Evolutionary conservation across 2,888 invertebrate genomes (phyloP), one percentile per base, ranked within the genome.

Genomic region (Selenia dentaria): DNA sequence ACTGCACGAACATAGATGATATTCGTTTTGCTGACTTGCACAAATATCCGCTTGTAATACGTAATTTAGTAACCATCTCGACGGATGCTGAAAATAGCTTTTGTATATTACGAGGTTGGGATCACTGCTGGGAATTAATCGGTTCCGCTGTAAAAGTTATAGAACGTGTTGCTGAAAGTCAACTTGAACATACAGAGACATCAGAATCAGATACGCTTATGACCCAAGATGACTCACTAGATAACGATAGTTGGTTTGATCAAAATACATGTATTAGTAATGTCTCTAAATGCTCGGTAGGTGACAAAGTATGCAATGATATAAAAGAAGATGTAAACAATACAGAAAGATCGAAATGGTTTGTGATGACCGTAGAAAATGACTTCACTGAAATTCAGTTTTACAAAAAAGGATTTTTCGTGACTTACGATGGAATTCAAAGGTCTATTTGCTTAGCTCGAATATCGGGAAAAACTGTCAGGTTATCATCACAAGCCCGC

Each of bases 361-460:
- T 92, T 58, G 77, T 92, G 47, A 84, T 93, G 74, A 89, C 77
- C 28, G 55, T 93, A 26, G 91, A 92, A 74, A 81, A 91, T 43
- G 91, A 91, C 67, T 92, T 93, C 65, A 73, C 68, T 10, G 91
- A 91, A 64, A 79, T 93, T 33, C 77, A 85, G 38, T 92, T 93
- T 62, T 77, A 74, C 44, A 80, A 77, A 28, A 86, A 79, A 61
- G 85, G 91, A 0, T 92, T 92, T 63, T 91, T 91, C 41, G 92
- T 93, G 0, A 92, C 90, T 69, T 74, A 83, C 62, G 90, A 86
- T 43, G 89, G 91, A 62, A 79, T 93, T 54, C 59, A 86, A 29
- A 83, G 81, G 50, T 84, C 92, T 18, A 85, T 91, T 20, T 74
- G 79, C 49, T 83, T 92, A 27, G 90, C 92, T 5, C 76, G 83